Evolutionary conservation across 2,888 invertebrate species (phyloP).

Genomic region (Pyrrhia umbra): DNA sequence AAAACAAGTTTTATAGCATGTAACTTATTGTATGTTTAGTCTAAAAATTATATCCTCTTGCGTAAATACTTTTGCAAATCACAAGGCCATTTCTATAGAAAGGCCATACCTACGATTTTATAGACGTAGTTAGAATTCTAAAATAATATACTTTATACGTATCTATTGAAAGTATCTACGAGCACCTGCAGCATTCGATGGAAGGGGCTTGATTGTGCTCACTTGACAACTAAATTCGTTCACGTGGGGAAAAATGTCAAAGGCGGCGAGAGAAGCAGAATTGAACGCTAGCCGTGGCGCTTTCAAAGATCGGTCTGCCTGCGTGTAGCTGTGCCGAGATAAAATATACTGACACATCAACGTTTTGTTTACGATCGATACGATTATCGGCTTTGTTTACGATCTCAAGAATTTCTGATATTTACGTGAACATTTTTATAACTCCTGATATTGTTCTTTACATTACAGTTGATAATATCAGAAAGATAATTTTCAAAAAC

Average conservation of each 20-base stretch:
- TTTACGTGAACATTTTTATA: too few species aligned
- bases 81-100: too few species aligned
- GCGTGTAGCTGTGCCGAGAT: slow-evolving; percentile 30
- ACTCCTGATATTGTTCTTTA: too few species aligned
- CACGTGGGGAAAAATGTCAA: slow-evolving; percentile 66
- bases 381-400: background rate
- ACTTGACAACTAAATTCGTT: slow-evolving; percentile 71
- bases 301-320: slow-evolving; percentile 53
- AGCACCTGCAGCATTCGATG: slow-evolving; percentile 51
- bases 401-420: background rate
- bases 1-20: too few species aligned
- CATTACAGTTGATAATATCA: too few species aligned
- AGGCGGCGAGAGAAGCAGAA: slow-evolving; percentile 55
- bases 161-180: slow-evolving; percentile 6
- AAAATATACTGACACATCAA: slow-evolving; percentile 39
- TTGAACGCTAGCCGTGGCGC: slow-evolving; percentile 49
- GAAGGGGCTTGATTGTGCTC: slow-evolving; percentile 66
- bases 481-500: too few species aligned
- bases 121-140: too few species aligned
- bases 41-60: too few species aligned
- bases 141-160: background rate
- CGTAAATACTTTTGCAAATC: too few species aligned
- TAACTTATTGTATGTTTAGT: too few species aligned
- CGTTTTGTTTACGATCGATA: background rate
- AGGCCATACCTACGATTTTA: too few species aligned